A percentile compares a stretch with the other conserved stretches of the same genome.
These are phyloP conservation scores for Silurus lanzhouensis DNA, from an alignment of 2,797 vertebrate genomes.

Conservation along the genomic window DNA sequence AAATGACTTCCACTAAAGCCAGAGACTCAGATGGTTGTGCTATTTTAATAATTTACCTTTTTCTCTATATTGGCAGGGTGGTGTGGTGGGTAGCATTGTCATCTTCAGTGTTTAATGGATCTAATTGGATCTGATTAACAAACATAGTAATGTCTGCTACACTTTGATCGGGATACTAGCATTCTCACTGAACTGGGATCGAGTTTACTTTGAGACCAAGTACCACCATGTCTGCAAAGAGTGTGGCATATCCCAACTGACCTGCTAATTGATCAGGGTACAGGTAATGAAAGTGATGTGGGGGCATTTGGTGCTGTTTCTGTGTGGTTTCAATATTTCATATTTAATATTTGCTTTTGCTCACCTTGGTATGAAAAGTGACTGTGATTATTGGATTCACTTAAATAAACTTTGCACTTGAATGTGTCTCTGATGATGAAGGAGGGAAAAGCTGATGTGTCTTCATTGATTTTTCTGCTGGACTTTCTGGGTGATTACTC, in stretches of 20 bases:
- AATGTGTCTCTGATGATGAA: constrained; percentile 11
- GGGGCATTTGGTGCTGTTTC: neutral
- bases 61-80: neutral
- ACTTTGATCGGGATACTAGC: neutral
- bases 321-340: neutral
- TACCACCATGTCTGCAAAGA: neutral
- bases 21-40: neutral
- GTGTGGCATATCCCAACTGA: neutral
- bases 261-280: neutral
- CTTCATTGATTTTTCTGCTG: constrained; percentile 9
- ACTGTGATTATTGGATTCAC: neutral
- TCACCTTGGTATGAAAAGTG: neutral
- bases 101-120: neutral
- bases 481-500: neutral
- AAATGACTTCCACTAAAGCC: neutral
- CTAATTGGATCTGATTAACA: neutral
- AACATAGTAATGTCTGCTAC: neutral
- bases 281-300: neutral
- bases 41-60: constrained; percentile 6
- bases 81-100: neutral
- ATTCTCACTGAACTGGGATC: neutral
- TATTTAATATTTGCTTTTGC: neutral
- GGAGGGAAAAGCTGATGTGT: neutral
- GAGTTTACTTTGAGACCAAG: constrained; percentile 4
- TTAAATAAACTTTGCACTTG: constrained; percentile 11